Evolutionary conservation across 2,113 vertebrate genomes (phyloP), one percentile per base, ranked within the genome.

Genomic region (Struthidea cinerea): DNA sequence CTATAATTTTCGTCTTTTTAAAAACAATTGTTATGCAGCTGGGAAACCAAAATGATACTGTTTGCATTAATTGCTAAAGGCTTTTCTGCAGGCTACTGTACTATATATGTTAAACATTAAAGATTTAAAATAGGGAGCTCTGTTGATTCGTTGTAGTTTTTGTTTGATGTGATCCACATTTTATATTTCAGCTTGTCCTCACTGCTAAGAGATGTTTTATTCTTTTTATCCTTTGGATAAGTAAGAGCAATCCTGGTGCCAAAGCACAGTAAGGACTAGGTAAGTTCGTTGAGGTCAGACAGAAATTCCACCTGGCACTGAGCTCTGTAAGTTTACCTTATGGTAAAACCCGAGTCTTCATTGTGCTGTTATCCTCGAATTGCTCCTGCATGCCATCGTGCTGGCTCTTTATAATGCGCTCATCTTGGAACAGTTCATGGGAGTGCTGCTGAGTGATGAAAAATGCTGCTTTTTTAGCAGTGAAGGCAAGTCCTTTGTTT

Each of bases 401-500:
- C 37, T 65, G 82, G 69, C 61, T 91, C 49, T 84, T 74, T 35
- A 13, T 46, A 76, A 37, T 49, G 69, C 37, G 61, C 93, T 91
- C 23, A 16, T 94, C 86, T 67, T 68, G 83, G 44, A 68, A 53
- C 73, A 71, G 68, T 81, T 95, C 92, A 94, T 84, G 90, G 90
- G 90, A 96, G 86, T 69, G 94, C 83, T 93, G 27, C 75, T 33
- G 68, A 87, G 47, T 76, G 85, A 84, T 0, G 1, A 86, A 90
- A 95, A 92, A 74, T 53, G 59, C 65, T 56, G 44, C 80, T 95
- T 92, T 93, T 93, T 60, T 81, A 96, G 64, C 69, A 75, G 52
- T n/a, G 86, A 76, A 85, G 78, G 82, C 89, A 89, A 87, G 79
- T 44, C 60, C 83, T 95, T 89, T 93, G 93, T 93, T 96, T 93